These are phyloP conservation scores for Paramormyrops hopkinsi DNA, from an alignment of 2,797 vertebrate genomes.

Conservation along the genomic window DNA sequence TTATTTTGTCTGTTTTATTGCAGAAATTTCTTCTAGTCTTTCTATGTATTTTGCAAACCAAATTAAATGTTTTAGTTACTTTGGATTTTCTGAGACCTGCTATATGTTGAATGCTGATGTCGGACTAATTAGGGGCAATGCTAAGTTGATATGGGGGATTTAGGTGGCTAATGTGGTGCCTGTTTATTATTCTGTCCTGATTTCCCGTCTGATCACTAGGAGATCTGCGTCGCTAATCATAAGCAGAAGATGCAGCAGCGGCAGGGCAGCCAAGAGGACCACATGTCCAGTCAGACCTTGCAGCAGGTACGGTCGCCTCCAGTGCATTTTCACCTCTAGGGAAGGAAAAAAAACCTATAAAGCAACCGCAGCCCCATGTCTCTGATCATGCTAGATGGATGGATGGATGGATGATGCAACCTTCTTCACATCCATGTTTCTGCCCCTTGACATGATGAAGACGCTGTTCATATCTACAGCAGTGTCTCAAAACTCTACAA, in stretches of 20 bases:
- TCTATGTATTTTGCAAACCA: background rate
- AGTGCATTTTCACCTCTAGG: background rate
- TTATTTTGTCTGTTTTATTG: background rate
- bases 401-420: background rate
- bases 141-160: background rate
- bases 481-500: background rate
- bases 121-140: background rate
- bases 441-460: background rate
- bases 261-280: conserved; percentile 55
- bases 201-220: conserved; percentile 58
- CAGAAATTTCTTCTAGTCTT: background rate
- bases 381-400: background rate
- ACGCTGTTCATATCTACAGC: background rate
- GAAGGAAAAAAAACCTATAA: background rate
- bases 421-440: background rate
- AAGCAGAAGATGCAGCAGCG: conserved; percentile 79
- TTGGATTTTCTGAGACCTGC: background rate
- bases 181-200: background rate
- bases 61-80: background rate
- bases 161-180: background rate
- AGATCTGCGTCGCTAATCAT: conserved; percentile 90
- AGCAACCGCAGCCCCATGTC: background rate
- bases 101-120: background rate
- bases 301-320: conserved; percentile 55
- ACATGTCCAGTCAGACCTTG: conserved; percentile 53